Conservation (phyloP, 2,888 invertebrate genomes). For the Campaea margaritaria region DNA sequence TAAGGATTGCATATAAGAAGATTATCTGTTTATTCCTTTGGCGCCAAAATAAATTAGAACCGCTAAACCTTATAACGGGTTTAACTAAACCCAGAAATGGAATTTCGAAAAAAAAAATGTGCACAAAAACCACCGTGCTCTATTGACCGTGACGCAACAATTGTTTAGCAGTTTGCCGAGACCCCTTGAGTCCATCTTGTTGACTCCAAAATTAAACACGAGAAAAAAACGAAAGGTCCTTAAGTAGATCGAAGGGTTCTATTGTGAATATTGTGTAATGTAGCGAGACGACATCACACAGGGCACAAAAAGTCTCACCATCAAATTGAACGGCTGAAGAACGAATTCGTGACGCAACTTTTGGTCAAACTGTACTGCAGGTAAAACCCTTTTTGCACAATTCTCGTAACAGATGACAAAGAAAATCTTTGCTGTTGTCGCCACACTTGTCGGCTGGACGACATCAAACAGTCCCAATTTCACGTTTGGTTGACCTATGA, state of each 20-base stretch:
- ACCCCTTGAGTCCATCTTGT: slow-evolving; percentile 80
- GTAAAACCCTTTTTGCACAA: slow-evolving; percentile 85
- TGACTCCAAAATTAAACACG: slow-evolving; percentile 74
- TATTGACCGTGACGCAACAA: slow-evolving; percentile 84
- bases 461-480: slow-evolving; percentile 78
- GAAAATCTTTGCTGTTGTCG: slow-evolving; percentile 63
- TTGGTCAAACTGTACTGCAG: slow-evolving; percentile 62
- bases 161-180: slow-evolving; percentile 82
- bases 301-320: slow-evolving; percentile 57
- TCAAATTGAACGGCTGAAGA: slow-evolving; percentile 3
- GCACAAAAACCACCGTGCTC: slow-evolving; percentile 70
- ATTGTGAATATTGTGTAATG: slow-evolving; percentile 84
- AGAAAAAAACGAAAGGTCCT: slow-evolving; percentile 73
- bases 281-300: slow-evolving; percentile 76
- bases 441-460: slow-evolving; percentile 71
- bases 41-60: slow-evolving; percentile 61
- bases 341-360: slow-evolving; percentile 20
- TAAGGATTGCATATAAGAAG: slow-evolving; percentile 34
- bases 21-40: slow-evolving; percentile 57
- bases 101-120: slow-evolving; percentile 54
- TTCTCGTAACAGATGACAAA: slow-evolving; percentile 73
- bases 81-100: slow-evolving; percentile 42
- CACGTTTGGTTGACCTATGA: slow-evolving; percentile 74
- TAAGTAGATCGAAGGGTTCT: slow-evolving; percentile 78
- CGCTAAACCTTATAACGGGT: slow-evolving; percentile 65